Evolutionary conservation across 2,113 vertebrate species (phyloP).

Genomic region (Mixornis gularis): DNA sequence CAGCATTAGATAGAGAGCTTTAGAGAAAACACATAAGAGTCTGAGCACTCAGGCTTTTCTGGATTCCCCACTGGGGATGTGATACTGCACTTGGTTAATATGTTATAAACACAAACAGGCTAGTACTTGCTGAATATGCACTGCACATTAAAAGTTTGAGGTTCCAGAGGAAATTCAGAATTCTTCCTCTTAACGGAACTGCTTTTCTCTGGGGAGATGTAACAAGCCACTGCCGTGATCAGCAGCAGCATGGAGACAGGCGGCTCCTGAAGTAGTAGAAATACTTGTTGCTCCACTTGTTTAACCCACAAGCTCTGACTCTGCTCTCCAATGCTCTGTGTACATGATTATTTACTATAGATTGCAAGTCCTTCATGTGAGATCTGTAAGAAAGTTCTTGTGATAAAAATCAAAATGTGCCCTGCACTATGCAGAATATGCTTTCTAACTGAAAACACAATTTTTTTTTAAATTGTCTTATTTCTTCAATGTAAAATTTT

Average conservation of each 20-base stretch:
- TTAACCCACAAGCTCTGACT: not conserved
- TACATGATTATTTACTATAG: not conserved
- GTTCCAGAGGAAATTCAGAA: constrained; percentile 33
- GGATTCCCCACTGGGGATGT: not conserved
- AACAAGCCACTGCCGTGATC: not conserved
- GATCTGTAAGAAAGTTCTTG: not conserved
- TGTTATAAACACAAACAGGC: constrained; percentile 17
- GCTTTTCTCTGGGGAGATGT: not conserved
- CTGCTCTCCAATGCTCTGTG: not conserved
- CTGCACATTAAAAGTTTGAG: not conserved
- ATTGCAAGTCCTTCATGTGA: not conserved
- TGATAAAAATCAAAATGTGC: not conserved
- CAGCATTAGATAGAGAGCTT: not conserved
- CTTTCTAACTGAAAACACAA: not conserved
- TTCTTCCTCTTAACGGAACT: not conserved
- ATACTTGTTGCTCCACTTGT: not conserved
- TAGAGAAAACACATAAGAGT: not conserved
- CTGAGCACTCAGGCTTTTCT: not conserved
- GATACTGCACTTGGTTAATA: not conserved
- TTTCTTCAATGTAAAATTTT: not conserved
- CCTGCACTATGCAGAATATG: not conserved
- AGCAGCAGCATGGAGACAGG: not conserved
- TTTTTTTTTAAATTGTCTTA: not conserved
- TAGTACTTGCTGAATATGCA: constrained; percentile 25
- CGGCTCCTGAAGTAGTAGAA: not conserved